phyloP scores from a whole-genome alignment of 2,113 vertebrate genomes.

The Bujurquina vittata region DNA sequence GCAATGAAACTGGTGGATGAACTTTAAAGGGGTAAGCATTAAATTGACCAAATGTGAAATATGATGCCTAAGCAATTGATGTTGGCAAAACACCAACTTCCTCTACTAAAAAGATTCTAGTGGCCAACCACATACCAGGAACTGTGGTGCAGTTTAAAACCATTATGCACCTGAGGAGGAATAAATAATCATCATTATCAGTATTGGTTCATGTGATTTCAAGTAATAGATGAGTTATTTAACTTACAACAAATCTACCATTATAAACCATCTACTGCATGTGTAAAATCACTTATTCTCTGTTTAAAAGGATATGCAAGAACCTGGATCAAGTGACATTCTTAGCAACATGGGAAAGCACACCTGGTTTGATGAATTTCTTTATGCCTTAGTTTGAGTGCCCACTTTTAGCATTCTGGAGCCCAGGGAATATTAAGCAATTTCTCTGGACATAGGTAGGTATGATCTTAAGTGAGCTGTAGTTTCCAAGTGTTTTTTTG shows the following conservation, averaged over 20 bases:
- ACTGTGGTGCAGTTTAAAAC: neutral
- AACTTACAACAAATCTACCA: neutral
- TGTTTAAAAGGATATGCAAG: too few species aligned
- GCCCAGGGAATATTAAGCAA: constrained; percentile 8
- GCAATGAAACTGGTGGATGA: constrained; percentile 44
- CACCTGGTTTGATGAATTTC: neutral
- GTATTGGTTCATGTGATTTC: neutral
- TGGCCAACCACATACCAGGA: neutral
- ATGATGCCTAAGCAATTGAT: constrained; percentile 35
- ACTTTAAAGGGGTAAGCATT: constrained; percentile 47
- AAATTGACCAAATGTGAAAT: constrained; percentile 45
- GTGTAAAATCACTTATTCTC: accelerated
- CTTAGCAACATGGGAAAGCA: neutral
- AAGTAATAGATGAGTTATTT: neutral
- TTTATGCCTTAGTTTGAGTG: constrained; percentile 4
- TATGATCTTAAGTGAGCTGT: neutral
- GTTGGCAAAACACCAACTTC: constrained; percentile 23
- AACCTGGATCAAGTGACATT: neutral
- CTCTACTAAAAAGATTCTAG: neutral
- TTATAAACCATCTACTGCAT: neutral
- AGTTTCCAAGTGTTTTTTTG: neutral
- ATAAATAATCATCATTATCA: neutral
- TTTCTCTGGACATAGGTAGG: neutral
- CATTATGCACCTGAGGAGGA: neutral
- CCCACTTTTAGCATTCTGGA: constrained; percentile 18